Conservation (phyloP, 2,113 vertebrate genomes). For the Orthonyx spaldingii region DNA sequence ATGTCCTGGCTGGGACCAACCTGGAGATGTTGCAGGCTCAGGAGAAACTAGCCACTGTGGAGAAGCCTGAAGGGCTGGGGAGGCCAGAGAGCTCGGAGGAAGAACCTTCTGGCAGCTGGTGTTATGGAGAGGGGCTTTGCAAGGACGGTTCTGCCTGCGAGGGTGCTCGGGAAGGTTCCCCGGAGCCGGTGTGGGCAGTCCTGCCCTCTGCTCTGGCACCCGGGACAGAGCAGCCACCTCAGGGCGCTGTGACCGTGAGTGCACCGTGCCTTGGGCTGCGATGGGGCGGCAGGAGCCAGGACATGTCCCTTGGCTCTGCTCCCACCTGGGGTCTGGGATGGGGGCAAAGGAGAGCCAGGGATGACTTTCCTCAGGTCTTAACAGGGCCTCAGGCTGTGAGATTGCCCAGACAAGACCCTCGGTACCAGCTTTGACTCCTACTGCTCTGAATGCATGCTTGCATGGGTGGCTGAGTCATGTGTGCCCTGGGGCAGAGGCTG, state of each 20-base stretch:
- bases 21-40: background rate
- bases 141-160: background rate
- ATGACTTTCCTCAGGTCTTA: background rate
- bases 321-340: background rate
- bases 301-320: background rate
- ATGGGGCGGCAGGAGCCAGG: background rate
- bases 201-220: background rate
- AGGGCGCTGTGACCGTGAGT: background rate
- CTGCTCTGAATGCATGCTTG: background rate
- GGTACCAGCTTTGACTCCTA: background rate
- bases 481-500: background rate
- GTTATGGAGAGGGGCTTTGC: background rate
- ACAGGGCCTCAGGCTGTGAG: accelerated
- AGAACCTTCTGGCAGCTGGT: background rate
- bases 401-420: background rate
- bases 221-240: background rate
- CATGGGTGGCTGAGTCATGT: background rate
- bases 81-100: slow-evolving; percentile 37
- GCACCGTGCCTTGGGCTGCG: background rate
- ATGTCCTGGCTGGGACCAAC: background rate
- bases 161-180: slow-evolving; percentile 52
- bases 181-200: slow-evolving; percentile 62
- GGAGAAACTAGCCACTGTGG: background rate
- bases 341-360: background rate
- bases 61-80: background rate